Evolutionary conservation across 2,797 vertebrate species (phyloP), one percentile per base, ranked within the genome.

Genomic region (Diglossa cyanea): DNA sequence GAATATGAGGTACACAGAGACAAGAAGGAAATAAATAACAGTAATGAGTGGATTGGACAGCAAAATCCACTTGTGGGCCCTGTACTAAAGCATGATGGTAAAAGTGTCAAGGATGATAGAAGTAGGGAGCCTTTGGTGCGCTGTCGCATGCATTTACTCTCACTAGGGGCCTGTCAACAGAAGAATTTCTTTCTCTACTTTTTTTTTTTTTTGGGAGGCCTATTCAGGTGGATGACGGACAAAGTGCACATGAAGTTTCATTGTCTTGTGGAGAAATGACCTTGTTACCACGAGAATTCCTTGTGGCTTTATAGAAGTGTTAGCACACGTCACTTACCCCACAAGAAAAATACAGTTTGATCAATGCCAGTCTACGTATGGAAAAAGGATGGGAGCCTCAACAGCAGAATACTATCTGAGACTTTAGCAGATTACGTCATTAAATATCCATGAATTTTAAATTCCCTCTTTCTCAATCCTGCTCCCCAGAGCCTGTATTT

Each of bases 401-500:
- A 63, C 6, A 75, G 37, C 30, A 55, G 37, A 82, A 85, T 54
- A 25, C 4, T 17, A 4, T 7, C 30, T 58, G 7, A 50, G 35
- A 18, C 8, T 60, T 73, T 67, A 71, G 10, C 5, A 66, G 3
- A 33, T 28, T 33, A 21, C 19, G 9, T n/a, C 14, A 24, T 57
- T 37, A 81, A 83, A 53, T 17, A 48, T 0, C 2, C 10, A 21
- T 31, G 24, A 33, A 60, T 85, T 76, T 92, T 60, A 71, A 23
- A 39, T 50, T 51, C 5, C 5, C 3, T 6, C 3, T n/a, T 47
- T 15, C 15, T n/a, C 24, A 3, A 10, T 2, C 12, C 7, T 33
- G 1, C 5, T 17, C 2, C n/a, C 11, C 0, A 6, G 2, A 71
- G 71, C 9, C 9, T 26, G 15, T 1, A 10, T 30, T 71, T 82